phyloP scores from a whole-genome alignment of 2,113 vertebrate species.

The Oreocharis arfaki region DNA sequence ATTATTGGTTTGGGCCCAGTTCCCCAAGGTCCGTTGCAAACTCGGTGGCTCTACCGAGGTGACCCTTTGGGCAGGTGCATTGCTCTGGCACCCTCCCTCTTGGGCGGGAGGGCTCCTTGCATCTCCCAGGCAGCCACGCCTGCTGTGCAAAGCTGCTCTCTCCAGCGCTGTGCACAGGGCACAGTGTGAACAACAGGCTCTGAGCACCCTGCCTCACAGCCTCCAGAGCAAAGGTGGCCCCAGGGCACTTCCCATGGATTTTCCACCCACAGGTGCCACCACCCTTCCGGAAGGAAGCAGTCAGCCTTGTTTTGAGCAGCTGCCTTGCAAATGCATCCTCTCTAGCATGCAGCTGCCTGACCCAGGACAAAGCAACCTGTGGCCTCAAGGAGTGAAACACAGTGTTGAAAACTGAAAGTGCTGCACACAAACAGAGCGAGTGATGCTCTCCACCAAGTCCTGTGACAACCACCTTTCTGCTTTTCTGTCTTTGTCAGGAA shows the following conservation, averaged over 20 bases:
- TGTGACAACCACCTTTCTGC: neutral
- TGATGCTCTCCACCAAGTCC: neutral
- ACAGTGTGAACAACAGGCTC: neutral
- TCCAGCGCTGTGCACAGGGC: neutral
- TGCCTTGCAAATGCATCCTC: neutral
- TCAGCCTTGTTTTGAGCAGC: neutral
- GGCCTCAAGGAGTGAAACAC: neutral
- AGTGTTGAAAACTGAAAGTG: neutral
- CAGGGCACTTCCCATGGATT: neutral
- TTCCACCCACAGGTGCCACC: neutral
- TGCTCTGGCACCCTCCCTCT: neutral
- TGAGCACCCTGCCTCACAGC: neutral
- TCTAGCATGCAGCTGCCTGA: neutral
- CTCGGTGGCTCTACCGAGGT: neutral
- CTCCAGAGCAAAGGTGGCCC: neutral
- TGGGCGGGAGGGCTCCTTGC: neutral
- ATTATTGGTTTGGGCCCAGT: neutral
- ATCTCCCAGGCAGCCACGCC: neutral
- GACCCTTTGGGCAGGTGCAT: neutral
- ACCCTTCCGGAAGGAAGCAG: neutral
- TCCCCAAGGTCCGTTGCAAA: neutral
- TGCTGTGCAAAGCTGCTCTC: neutral
- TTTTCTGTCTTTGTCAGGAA: neutral
- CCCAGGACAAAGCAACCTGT: neutral
- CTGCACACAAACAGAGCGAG: neutral